Evolutionary conservation across 1,140 invertebrate genomes (phyloP), one percentile per base, ranked within the genome.

Genomic region (Drosophila pruinosa): DNA sequence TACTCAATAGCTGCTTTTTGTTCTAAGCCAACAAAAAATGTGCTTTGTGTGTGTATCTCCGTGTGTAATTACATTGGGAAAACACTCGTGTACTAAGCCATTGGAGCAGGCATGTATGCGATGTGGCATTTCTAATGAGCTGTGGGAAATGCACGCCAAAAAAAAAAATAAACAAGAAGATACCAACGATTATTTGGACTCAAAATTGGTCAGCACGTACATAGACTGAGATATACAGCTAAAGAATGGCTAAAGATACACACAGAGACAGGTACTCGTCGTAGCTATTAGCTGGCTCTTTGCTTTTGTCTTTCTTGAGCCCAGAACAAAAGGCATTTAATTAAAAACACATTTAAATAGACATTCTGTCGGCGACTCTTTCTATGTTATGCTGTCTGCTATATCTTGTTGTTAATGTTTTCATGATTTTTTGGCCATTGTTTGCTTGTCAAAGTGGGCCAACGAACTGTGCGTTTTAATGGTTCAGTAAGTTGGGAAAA

Each of bases 331-430:
- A 78, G 71, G 56, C 57, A 82, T 82, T 82, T 82, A 78, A 82
- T 82, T 82, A 82, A 82, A 82, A 82, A 78, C 74, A 75, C 78
- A 82, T 82, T 82, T 82, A 78, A 74, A 71, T 82, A 73, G 63
- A 63, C 62, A 68, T 59, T 61, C 41, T 38, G 59, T 39, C 67
- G 50, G 45, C 50, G 47, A 54, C 21, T 36, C 17, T 45, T 50
- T 17, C 5, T 45, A 15, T 19, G 4, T 24, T 41, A n/a, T n/a
- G n/a, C n/a, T n/a, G n/a, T n/a, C n/a, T n/a, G n/a, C n/a, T n/a
- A n/a, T n/a, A n/a, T 6, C 5, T 34, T 22, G 8, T 47, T 22
- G 5, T 43, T 22, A 15, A 2, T 14, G 1, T 31, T 43, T 43
- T 17, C 3, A n/a, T 43, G 14, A n/a, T 43, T 47, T 22, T 59